Evolutionary conservation across 1,140 invertebrate species (phyloP).

Genomic region (Drosophila bipectinata): DNA sequence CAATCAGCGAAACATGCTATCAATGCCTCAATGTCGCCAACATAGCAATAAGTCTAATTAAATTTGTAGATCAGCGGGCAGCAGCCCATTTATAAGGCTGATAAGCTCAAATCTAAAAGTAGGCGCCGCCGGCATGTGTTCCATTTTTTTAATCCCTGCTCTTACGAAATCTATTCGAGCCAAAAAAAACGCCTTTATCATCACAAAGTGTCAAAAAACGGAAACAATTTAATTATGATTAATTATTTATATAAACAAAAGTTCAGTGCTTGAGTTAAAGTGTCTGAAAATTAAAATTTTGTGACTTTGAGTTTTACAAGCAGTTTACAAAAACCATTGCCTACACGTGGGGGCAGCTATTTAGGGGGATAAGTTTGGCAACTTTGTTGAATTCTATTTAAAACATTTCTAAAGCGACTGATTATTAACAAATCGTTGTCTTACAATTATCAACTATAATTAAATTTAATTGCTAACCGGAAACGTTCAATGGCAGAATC

Average conservation of each 20-base stretch:
- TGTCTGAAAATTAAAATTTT: neutral
- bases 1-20: constrained; percentile 73
- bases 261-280: neutral
- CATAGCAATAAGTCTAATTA: constrained; percentile 81
- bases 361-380: neutral
- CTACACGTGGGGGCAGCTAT: constrained; percentile 42
- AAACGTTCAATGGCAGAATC: constrained; percentile 58
- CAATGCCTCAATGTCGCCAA: constrained; percentile 75
- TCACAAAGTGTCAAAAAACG: neutral
- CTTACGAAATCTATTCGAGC: constrained; percentile 22
- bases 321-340: constrained; percentile 19
- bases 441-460: neutral
- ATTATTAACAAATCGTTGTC: neutral
- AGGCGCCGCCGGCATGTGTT: constrained; percentile 41
- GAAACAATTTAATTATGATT: constrained; percentile 6
- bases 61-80: constrained; percentile 58
- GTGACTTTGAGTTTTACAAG: neutral
- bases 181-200: constrained; percentile 1
- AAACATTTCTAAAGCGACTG: neutral
- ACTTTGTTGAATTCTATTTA: neutral
- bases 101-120: constrained; percentile 41
- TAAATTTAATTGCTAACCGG: constrained; percentile 57
- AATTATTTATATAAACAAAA: neutral
- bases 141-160: constrained; percentile 22
- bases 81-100: constrained; percentile 20